These are phyloP conservation scores for Tetraneura akinire DNA, from an alignment of 1,140 invertebrate genomes.

Conservation along the genomic window DNA sequence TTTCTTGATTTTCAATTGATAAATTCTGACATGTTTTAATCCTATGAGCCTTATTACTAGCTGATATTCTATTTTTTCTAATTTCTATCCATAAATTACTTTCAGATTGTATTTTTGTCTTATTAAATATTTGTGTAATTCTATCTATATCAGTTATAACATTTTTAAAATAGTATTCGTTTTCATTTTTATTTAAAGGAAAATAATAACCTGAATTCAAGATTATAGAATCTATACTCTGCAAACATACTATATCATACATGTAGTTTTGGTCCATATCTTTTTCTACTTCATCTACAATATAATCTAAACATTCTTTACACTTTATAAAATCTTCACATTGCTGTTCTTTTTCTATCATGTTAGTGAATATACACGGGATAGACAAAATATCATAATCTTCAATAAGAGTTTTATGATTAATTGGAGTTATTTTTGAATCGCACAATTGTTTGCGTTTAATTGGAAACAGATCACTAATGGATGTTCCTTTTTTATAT, in stretches of 20 bases:
- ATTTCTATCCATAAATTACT: not conserved
- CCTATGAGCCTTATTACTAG: not conserved
- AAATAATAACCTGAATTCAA: not conserved
- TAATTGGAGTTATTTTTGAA: not conserved
- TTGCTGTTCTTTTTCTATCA: not conserved
- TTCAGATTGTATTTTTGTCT: not conserved
- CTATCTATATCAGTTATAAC: not conserved
- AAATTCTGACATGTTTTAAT: not conserved
- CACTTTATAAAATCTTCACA: not conserved
- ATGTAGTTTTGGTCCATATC: not conserved
- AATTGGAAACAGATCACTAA: not conserved
- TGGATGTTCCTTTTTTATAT: not conserved
- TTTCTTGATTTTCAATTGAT: not conserved
- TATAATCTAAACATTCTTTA: slow-evolving; percentile 3
- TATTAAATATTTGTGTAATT: not conserved
- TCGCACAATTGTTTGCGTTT: not conserved
- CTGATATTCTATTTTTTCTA: not conserved
- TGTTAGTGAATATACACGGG: not conserved
- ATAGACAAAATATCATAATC: not conserved
- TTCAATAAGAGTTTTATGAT: not conserved
- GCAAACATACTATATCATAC: not conserved
- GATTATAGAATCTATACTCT: not conserved
- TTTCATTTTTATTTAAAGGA: not conserved
- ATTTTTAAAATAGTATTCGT: not conserved
- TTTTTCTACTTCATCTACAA: not conserved